These are phyloP conservation scores for Chanos chanos DNA, from an alignment of 2,797 vertebrate genomes.

Conservation along the genomic window DNA sequence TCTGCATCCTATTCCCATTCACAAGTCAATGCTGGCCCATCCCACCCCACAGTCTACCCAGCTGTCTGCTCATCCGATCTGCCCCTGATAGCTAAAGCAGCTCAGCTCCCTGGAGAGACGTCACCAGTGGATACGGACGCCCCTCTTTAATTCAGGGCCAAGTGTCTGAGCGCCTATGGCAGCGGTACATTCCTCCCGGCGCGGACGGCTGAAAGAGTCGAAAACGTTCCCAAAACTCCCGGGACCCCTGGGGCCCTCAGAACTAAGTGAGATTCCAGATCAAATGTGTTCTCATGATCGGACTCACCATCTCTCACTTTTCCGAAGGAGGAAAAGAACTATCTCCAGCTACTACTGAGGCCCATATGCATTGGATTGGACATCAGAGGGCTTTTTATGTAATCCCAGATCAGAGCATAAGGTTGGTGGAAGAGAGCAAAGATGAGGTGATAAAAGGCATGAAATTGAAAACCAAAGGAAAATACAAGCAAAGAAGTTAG, in stretches of 20 bases:
- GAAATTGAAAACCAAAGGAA: neutral
- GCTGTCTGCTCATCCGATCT: constrained; percentile 73
- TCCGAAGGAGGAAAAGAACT: constrained; percentile 55
- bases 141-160: constrained; percentile 73
- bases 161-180: constrained; percentile 66
- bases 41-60: constrained; percentile 36
- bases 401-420: constrained; percentile 22
- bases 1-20: too few relatives aligned
- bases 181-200: constrained; percentile 71
- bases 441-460: constrained; percentile 22
- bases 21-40: constrained; percentile 39
- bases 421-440: constrained; percentile 24
- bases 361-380: constrained; percentile 46
- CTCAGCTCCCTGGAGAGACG: constrained; percentile 67
- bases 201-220: constrained; percentile 56
- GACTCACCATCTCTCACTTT: constrained; percentile 33
- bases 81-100: constrained; percentile 77
- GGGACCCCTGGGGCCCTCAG: constrained; percentile 60
- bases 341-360: constrained; percentile 44
- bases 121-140: constrained; percentile 68
- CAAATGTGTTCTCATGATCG: constrained; percentile 69
- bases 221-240: constrained; percentile 69
- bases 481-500: too few relatives aligned
- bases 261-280: constrained; percentile 77
- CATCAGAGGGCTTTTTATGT: constrained; percentile 36